Conservation (phyloP, 2,797 vertebrate species). For the Danio jaintianensis region DNA sequence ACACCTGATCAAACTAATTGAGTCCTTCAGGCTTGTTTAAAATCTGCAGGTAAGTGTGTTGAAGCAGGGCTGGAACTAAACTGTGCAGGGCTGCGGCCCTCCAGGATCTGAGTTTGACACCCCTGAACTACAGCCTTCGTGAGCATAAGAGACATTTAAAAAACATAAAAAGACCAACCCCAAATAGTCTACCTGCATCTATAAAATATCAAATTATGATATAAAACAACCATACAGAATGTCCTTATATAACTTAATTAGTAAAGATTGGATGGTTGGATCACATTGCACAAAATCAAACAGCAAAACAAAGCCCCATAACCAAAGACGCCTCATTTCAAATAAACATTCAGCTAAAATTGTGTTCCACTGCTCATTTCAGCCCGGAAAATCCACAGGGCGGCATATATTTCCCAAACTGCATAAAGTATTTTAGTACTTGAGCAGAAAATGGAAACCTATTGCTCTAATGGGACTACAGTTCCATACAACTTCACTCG, state of each 20-base stretch:
- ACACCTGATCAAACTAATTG: too few species aligned
- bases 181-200: neutral
- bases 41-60: too few species aligned
- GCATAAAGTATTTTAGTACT: constrained; percentile 6
- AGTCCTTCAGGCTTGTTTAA: too few species aligned
- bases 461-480: constrained; percentile 2
- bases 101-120: too few species aligned
- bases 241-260: too few species aligned
- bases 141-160: neutral
- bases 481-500: neutral
- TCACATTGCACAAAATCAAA: constrained; percentile 2
- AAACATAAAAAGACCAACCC: neutral
- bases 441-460: constrained; percentile 1
- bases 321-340: constrained; percentile 43
- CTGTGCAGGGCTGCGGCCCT: too few species aligned
- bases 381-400: neutral
- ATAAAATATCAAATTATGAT: neutral
- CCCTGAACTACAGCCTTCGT: too few species aligned
- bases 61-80: too few species aligned
- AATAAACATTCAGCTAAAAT: neutral
- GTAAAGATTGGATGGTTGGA: neutral
- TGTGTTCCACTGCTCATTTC: neutral
- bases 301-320: constrained; percentile 40
- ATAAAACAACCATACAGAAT: neutral
- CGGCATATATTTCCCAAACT: neutral